These are phyloP conservation scores for Lophotis ruficrista DNA, from an alignment of 2,113 vertebrate species.

Conservation along the genomic window DNA sequence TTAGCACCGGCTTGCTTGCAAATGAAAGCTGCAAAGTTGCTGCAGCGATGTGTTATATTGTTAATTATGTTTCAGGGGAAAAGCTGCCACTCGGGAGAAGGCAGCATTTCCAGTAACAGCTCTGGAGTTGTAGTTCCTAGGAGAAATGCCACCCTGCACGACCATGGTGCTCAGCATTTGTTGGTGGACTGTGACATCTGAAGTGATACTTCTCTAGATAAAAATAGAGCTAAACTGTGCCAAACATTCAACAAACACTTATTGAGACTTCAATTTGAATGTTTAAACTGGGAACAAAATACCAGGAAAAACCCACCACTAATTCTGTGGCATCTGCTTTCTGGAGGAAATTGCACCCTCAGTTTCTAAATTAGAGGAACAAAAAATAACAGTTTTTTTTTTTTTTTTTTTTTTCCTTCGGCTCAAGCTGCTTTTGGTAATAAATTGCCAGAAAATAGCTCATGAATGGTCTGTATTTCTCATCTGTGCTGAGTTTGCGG, in stretches of 20 bases:
- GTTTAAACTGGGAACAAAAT: constrained; percentile 42
- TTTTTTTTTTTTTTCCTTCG: background rate
- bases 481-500: fast-evolving
- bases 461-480: background rate
- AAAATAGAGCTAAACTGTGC: background rate
- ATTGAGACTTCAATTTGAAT: background rate
- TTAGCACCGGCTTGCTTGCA: constrained; percentile 3
- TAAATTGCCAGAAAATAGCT: background rate
- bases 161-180: background rate
- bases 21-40: background rate
- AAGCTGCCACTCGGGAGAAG: background rate
- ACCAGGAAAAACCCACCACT: background rate
- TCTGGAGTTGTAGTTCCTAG: background rate
- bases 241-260: background rate
- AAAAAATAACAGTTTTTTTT: background rate
- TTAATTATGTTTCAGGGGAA: background rate
- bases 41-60: background rate
- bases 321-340: background rate
- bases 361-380: constrained; percentile 25
- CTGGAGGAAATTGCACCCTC: background rate
- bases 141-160: background rate
- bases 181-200: background rate
- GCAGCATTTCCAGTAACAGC: background rate
- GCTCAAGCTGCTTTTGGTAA: background rate
- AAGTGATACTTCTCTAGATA: background rate